Base-by-base conservation (phyloP, 2,888 invertebrate species). In the Bellardia bayeri region DNA sequence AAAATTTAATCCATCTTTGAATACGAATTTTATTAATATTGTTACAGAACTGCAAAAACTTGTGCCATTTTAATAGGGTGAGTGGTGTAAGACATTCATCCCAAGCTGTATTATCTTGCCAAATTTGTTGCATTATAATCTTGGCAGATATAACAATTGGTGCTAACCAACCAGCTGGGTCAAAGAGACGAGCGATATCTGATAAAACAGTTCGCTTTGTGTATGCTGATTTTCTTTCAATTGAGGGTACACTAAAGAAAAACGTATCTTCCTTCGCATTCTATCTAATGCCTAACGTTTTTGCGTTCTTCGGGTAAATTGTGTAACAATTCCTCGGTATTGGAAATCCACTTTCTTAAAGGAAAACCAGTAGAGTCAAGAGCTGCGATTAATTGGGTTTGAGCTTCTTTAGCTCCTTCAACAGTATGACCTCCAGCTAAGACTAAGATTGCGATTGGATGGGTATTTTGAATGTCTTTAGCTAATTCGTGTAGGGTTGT, bases 151-250 rank as follows among this genome's bases (percentile, higher is more conserved):
- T n/a, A n/a, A n/a, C n/a, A n/a, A n/a, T n/a, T n/a, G n/a, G n/a
- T n/a, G n/a, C n/a, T n/a, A n/a, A n/a, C n/a, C n/a, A n/a, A n/a
- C n/a, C n/a, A n/a, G n/a, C n/a, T n/a, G n/a, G n/a, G n/a, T n/a
- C n/a, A n/a, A n/a, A n/a, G n/a, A n/a, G n/a, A n/a, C n/a, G n/a
- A n/a, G n/a, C n/a, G n/a, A n/a, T n/a, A 14, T 45, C 49, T 4
- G 68, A 68, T 68, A 68, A 45, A 14, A 71, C 54, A 33, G 71
- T 37, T 37, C 71, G 71, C 9, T 71, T 71, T 11, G 54, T 71
- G 37, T 37, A 54, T n/a, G 51, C 54, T 9, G 61, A 42, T 66
- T 66, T 16, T 23, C 30, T 68, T 7, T 68, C 68, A 30, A 68
- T 68, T 23, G 14, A 6, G 16, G 68, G 68, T 30, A 49, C 45